Conservation (phyloP, 2,888 invertebrate genomes). For the Himalopsyche kuldschensis region DNA sequence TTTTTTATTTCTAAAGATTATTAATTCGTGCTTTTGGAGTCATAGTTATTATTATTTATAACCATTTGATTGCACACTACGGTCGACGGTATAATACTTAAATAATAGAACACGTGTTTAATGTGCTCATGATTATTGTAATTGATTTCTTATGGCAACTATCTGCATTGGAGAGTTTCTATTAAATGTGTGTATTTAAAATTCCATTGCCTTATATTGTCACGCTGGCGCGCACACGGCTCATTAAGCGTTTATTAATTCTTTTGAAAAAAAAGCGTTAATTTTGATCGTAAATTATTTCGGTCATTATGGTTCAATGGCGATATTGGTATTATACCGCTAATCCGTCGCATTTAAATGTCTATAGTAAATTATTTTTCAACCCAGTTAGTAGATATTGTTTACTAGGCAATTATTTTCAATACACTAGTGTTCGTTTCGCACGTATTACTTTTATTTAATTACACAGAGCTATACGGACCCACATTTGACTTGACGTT, state of each 20-base stretch:
- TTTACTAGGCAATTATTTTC: background rate
- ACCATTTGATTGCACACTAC: too few species aligned
- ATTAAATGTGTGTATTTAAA: background rate
- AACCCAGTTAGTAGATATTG: background rate
- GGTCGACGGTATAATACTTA: too few species aligned
- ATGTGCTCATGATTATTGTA: background rate
- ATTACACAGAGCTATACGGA: too few species aligned
- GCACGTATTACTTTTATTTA: background rate
- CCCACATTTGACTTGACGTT: too few species aligned
- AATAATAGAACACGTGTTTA: too few species aligned
- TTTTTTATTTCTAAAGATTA: too few species aligned
- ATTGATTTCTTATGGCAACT: background rate
- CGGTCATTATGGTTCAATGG: background rate
- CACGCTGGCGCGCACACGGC: background rate
- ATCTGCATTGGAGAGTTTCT: background rate
- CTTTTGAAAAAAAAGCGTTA: background rate
- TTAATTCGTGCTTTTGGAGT: too few species aligned
- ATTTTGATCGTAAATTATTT: background rate
- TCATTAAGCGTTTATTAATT: background rate
- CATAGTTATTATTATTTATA: too few species aligned
- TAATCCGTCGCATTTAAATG: background rate
- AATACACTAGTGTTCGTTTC: background rate
- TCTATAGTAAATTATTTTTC: background rate
- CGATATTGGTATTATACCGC: background rate
- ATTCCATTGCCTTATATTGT: background rate